Evolutionary conservation across 2,888 invertebrate genomes (phyloP), one percentile per base, ranked within the genome.

Genomic region (Agonopterix heracliana): DNA sequence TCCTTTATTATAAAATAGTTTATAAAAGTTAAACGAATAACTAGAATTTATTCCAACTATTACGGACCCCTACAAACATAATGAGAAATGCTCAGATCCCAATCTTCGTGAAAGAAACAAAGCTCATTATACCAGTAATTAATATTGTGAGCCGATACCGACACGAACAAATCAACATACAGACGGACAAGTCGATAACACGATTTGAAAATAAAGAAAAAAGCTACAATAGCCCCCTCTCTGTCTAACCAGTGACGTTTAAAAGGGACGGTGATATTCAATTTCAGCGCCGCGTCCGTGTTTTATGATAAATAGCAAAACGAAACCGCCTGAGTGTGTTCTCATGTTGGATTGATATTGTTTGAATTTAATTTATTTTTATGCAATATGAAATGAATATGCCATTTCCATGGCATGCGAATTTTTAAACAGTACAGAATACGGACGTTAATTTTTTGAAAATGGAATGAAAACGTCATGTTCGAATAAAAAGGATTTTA

Each of bases 221-320:
- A 66, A 68, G 65, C 60, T 52, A 55, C 52, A 47, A 52, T 34
- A 17, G n/a, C 42, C 36, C 59, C 58, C 52, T 77, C 74, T 66
- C 69, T 48, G 53, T 77, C 69, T 52, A 57, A 52, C 68, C 2
- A 48, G 42, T 34, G 45, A 47, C 17, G 66, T 50, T 51, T 47
- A 64, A 79, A 51, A 57, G 67, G 63, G 76, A 79, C 49, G 52
- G 55, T 50, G 45, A 53, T 54, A 64, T 69, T 76, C 75, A 77
- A 80, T 81, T 79, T 79, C 66, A 73, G 64, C 65, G 61, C 65
- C 55, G 58, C 65, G 71, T 73, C 71, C 71, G 75, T 75, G 75
- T 81, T 81, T 81, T 81, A 83, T 81, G 80, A 81, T 82, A 83
- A 82, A 83, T 82, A 81, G 77, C 76, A 68, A 73, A 78, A 71